Evolutionary conservation across 2,113 vertebrate genomes (phyloP).

Genomic region (Cyphomyrus plagiostoma): DNA sequence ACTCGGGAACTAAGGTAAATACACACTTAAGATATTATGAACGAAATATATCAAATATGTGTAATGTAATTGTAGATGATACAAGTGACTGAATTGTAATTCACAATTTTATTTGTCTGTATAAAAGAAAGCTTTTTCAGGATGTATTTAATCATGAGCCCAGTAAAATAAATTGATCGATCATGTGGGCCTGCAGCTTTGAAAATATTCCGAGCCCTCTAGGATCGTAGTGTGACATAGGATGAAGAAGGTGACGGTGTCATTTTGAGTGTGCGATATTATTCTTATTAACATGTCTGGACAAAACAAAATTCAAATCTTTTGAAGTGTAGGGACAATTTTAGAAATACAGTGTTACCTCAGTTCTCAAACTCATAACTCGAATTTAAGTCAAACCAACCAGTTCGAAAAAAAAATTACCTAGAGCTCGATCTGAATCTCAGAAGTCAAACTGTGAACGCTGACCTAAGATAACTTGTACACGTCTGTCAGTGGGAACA

Average conservation of each 20-base stretch:
- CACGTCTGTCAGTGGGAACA: too few species aligned
- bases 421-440: too few species aligned
- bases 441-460: too few species aligned
- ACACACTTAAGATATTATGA: not conserved
- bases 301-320: too few species aligned
- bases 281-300: not conserved
- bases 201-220: not conserved
- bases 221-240: not conserved
- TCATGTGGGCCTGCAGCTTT: not conserved
- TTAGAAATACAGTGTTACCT: not conserved
- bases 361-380: too few species aligned
- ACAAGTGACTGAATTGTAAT: not conserved
- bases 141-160: not conserved
- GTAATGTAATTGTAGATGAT: not conserved
- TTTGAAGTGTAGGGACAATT: not conserved
- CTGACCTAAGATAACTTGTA: too few species aligned
- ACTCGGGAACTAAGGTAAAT: not conserved
- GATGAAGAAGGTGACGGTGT: not conserved
- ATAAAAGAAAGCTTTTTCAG: not conserved
- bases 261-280: not conserved
- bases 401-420: too few species aligned
- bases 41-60: not conserved
- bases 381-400: too few species aligned
- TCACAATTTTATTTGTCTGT: not conserved
- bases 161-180: not conserved